Evolutionary conservation across 2,888 invertebrate genomes (phyloP).

Genomic region (Chaitophorus viminalis): DNA sequence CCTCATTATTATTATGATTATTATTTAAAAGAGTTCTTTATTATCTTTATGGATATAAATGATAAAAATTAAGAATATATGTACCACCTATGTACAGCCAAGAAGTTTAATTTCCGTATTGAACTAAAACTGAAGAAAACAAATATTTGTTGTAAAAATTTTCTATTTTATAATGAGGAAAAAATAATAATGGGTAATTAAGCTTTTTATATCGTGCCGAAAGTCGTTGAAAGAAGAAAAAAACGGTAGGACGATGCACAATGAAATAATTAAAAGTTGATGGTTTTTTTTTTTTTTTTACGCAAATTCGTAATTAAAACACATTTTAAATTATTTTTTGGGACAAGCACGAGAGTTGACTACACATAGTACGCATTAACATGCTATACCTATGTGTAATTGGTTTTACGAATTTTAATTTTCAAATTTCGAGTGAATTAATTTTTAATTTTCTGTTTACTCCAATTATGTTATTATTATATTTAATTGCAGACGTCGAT

Average conservation of each 20-base stretch:
- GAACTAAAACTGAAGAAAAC: too few relatives aligned
- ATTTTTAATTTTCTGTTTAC: not conserved
- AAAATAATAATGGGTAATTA: conserved; percentile 6
- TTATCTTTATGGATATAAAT: too few relatives aligned
- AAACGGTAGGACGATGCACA: not conserved
- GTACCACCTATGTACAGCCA: too few relatives aligned
- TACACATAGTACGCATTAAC: not conserved
- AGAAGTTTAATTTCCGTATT: too few relatives aligned
- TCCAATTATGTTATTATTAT: too few relatives aligned
- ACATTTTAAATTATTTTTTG: not conserved
- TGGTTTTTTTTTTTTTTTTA: not conserved
- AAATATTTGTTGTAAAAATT: not conserved
- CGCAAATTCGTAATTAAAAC: not conserved
- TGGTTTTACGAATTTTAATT: not conserved
- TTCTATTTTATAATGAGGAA: not conserved
- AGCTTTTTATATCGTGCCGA: not conserved
- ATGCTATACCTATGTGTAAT: not conserved
- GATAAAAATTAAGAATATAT: too few relatives aligned
- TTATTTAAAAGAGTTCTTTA: too few relatives aligned
- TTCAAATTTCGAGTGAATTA: not conserved
- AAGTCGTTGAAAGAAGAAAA: not conserved
- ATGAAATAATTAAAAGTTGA: conserved; percentile 21
- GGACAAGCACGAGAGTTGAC: not conserved
- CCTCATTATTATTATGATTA: not conserved
- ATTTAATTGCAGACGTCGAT: too few relatives aligned